phyloP scores from a whole-genome alignment of 2,113 vertebrate species.

The Cervus canadensis region DNA sequence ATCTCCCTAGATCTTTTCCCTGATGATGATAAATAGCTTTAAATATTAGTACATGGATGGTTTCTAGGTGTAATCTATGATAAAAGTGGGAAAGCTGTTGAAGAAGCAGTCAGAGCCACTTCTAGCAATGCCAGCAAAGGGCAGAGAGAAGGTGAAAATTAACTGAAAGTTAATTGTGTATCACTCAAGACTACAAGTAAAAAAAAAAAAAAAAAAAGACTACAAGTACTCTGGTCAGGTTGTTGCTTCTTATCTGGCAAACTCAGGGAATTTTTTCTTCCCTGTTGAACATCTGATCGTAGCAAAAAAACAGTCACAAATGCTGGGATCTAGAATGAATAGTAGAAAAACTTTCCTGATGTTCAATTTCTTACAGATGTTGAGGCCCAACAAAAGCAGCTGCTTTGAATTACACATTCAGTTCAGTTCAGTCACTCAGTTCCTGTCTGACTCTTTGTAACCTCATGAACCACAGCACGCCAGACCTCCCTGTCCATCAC shows the following conservation, averaged over 20 bases:
- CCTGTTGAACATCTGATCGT: background rate
- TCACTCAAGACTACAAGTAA: background rate
- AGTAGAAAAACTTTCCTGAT: background rate
- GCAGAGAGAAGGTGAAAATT: background rate
- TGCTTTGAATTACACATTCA: background rate
- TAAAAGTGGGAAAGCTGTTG: background rate
- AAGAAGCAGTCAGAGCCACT: background rate
- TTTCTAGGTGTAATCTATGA: background rate
- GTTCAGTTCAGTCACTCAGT: too few relatives aligned
- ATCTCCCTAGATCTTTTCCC: background rate
- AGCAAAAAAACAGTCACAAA: background rate
- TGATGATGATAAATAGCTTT: background rate
- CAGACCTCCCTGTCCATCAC: too few relatives aligned
- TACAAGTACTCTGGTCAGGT: too few relatives aligned
- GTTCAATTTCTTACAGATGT: background rate
- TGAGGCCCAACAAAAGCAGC: background rate
- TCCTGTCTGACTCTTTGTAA: too few relatives aligned
- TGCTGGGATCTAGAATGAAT: background rate
- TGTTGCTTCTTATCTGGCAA: background rate
- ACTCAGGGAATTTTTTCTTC: too few relatives aligned
- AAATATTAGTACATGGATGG: background rate
- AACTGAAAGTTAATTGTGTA: background rate
- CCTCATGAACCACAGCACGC: too few relatives aligned
- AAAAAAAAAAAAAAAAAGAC: background rate
- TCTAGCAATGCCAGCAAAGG: background rate